Evolutionary conservation across 1,140 invertebrate species (phyloP).

Genomic region (Drosophila rhopaloa): DNA sequence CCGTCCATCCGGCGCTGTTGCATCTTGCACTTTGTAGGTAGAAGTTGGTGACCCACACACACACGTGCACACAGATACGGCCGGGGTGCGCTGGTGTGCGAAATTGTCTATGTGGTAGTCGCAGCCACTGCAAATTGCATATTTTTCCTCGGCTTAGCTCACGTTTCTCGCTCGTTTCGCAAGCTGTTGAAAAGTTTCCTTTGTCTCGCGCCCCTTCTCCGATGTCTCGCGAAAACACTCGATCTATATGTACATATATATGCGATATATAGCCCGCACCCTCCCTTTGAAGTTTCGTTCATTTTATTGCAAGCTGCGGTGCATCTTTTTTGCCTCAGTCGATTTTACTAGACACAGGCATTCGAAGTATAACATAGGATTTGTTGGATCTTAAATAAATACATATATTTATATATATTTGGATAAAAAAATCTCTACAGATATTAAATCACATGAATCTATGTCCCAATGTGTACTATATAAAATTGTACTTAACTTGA

Average conservation of each 20-base stretch:
- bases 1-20: slow-evolving; percentile 33
- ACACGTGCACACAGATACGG: slow-evolving; percentile 2
- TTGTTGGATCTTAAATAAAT: too few species aligned
- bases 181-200: slow-evolving; percentile 65
- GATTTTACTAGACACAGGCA: not conserved
- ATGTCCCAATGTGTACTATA: too few species aligned
- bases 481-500: too few species aligned
- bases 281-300: slow-evolving; percentile 39
- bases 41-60: slow-evolving; percentile 42
- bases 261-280: slow-evolving; percentile 12
- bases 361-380: not conserved
- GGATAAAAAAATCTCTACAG: too few species aligned
- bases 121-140: slow-evolving; percentile 52
- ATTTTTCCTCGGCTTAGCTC: slow-evolving; percentile 57
- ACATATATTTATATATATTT: too few species aligned
- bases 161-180: slow-evolving; percentile 65
- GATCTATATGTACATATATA: slow-evolving; percentile 25
- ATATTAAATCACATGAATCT: too few species aligned
- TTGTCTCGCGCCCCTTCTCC: slow-evolving; percentile 31
- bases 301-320: slow-evolving; percentile 44
- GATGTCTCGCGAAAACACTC: slow-evolving; percentile 2
- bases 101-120: slow-evolving; percentile 11
- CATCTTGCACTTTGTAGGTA: slow-evolving; percentile 48
- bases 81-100: not conserved
- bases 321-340: slow-evolving; percentile 17